These are phyloP conservation scores for Myopa testacea DNA, from an alignment of 2,888 invertebrate species.

Conservation along the genomic window DNA sequence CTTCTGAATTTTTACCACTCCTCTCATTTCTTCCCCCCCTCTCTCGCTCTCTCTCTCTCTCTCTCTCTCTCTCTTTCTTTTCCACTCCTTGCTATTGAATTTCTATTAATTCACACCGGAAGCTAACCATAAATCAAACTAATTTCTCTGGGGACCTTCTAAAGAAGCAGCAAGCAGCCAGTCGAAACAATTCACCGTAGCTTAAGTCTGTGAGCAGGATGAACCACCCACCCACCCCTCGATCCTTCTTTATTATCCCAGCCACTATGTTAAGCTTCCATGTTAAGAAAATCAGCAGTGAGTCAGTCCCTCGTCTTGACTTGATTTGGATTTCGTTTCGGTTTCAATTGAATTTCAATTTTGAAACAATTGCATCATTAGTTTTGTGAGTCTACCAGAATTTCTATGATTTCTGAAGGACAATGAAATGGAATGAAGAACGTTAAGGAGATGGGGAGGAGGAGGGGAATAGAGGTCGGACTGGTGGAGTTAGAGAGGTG, in stretches of 20 bases:
- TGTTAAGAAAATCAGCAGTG: too few relatives aligned
- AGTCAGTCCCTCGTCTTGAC: background rate
- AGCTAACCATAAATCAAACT: conserved; percentile 53
- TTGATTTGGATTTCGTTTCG: conserved; percentile 28
- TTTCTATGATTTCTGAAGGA: background rate
- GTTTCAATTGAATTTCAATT: conserved; percentile 35
- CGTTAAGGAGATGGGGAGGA: too few relatives aligned
- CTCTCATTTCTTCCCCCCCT: background rate
- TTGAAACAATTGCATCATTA: conserved; percentile 38
- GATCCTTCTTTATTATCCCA: background rate
- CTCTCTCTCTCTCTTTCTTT: background rate
- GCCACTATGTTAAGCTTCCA: background rate
- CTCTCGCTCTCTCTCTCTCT: background rate
- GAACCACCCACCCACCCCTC: background rate
- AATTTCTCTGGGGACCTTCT: conserved; percentile 50
- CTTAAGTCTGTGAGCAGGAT: background rate
- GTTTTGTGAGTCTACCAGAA: background rate
- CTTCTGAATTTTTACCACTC: background rate
- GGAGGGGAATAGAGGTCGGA: too few relatives aligned
- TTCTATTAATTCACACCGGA: conserved; percentile 46
- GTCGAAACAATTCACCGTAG: background rate
- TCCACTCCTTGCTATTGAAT: background rate
- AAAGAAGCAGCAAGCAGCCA: conserved; percentile 8
- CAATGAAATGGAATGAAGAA: too few relatives aligned
- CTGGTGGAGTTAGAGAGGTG: too few relatives aligned